A percentile compares a stretch with the other conserved stretches of the same genome.
phyloP scores from a whole-genome alignment of 1,140 invertebrate genomes.

The Macrobrachium rosenbergii region DNA sequence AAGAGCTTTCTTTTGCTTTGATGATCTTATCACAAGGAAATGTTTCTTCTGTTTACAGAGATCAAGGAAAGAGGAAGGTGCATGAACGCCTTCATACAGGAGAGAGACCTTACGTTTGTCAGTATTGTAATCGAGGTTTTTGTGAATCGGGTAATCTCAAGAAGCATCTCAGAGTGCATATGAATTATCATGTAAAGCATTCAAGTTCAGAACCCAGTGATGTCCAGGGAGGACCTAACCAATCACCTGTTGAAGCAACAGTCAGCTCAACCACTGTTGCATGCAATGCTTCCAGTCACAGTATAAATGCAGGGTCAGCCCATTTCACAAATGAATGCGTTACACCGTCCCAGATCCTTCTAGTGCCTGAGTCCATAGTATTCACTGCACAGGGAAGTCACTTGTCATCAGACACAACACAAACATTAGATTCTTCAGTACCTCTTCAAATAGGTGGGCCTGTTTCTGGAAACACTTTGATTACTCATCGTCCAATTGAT shows the following conservation, averaged over 20 bases:
- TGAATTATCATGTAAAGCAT: background rate
- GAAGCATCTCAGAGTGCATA: conserved; percentile 64
- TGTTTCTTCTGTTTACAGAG: conserved; percentile 4
- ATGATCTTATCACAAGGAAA: background rate
- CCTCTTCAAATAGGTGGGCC: too few relatives aligned
- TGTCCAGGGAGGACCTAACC: background rate
- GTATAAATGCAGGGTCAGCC: too few relatives aligned
- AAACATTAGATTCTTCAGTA: too few relatives aligned
- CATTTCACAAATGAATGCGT: too few relatives aligned
- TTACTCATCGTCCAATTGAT: conserved; percentile 1
- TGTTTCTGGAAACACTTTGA: background rate
- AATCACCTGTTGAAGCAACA: background rate
- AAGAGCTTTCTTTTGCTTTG: background rate
- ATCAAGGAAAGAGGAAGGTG: conserved; percentile 41
- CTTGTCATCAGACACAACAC: too few relatives aligned
- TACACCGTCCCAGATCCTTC: too few relatives aligned
- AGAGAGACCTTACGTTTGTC: conserved; percentile 65
- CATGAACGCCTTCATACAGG: conserved; percentile 57
- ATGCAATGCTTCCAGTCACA: too few relatives aligned
- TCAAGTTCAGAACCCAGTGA: background rate
- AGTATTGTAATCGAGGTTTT: conserved; percentile 62
- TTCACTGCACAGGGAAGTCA: too few relatives aligned
- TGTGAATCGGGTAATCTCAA: conserved; percentile 65
- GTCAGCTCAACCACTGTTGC: too few relatives aligned
- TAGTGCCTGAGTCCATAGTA: too few relatives aligned